Conservation (phyloP, 2,888 invertebrate genomes). For the Pandemis cinnamomeana region DNA sequence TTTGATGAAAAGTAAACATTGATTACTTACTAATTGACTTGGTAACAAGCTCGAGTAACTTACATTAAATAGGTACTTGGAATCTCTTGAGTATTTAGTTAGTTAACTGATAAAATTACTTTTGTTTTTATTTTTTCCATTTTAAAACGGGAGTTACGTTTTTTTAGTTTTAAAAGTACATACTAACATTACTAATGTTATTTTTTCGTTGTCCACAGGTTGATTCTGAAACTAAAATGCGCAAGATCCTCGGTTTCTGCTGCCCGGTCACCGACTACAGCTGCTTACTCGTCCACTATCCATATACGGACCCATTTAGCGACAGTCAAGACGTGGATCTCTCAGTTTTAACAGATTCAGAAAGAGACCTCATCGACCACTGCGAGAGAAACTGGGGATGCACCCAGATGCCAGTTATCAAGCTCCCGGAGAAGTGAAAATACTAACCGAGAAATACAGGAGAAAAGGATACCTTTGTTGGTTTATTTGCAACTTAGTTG, state of each 20-base stretch:
- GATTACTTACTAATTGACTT: neutral
- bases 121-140: too few relatives aligned
- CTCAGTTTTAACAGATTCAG: slow-evolving; percentile 84
- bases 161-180: too few relatives aligned
- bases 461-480: slow-evolving; percentile 46
- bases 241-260: slow-evolving; percentile 76
- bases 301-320: slow-evolving; percentile 77
- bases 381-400: slow-evolving; percentile 88
- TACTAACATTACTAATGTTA: slow-evolving; percentile 28
- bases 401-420: slow-evolving; percentile 86
- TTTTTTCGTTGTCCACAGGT: slow-evolving; percentile 77
- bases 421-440: slow-evolving; percentile 86
- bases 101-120: too few relatives aligned
- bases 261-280: slow-evolving; percentile 77
- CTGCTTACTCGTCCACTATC: slow-evolving; percentile 84
- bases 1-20: neutral
- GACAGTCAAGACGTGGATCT: slow-evolving; percentile 74
- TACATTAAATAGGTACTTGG: neutral
- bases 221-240: slow-evolving; percentile 82
- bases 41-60: neutral
- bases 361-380: slow-evolving; percentile 86
- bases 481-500: slow-evolving; percentile 33
- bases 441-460: slow-evolving; percentile 42
- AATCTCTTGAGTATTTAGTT: too few relatives aligned
- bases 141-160: too few relatives aligned